Evolutionary conservation across 2,113 vertebrate genomes (phyloP).

Genomic region (Sinocyclocheilus maitianheensis): DNA sequence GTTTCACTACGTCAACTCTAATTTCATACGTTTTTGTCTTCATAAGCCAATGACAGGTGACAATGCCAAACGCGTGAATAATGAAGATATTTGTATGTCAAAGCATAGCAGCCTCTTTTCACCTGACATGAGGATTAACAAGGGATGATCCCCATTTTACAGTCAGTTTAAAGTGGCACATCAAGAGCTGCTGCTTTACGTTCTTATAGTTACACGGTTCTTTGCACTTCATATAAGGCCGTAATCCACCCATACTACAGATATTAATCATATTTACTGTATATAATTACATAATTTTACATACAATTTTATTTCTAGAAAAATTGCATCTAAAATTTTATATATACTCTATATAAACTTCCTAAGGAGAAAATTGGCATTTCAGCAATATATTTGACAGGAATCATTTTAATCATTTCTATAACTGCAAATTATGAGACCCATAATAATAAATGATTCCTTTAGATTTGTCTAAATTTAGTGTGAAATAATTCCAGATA

Average conservation of each 20-base stretch:
- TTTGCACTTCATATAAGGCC: neutral
- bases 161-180: neutral
- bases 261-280: neutral
- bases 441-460: too few species aligned
- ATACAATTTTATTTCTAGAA: neutral
- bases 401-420: too few species aligned
- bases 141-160: conserved; percentile 27
- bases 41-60: conserved; percentile 15
- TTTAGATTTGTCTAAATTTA: too few species aligned
- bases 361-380: too few species aligned
- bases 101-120: neutral
- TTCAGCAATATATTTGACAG: too few species aligned
- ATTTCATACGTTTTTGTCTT: conserved; percentile 19
- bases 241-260: neutral
- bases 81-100: conserved; percentile 25
- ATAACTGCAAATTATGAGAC: too few species aligned
- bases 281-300: neutral
- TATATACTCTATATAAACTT: too few species aligned
- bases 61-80: neutral
- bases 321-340: too few species aligned
- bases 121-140: conserved; percentile 29
- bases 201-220: neutral
- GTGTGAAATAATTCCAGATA: too few species aligned
- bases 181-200: neutral
- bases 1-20: conserved; percentile 9